Evolutionary conservation across 2,888 invertebrate species (phyloP).

Genomic region (Dyspetes luteomarginatus): DNA sequence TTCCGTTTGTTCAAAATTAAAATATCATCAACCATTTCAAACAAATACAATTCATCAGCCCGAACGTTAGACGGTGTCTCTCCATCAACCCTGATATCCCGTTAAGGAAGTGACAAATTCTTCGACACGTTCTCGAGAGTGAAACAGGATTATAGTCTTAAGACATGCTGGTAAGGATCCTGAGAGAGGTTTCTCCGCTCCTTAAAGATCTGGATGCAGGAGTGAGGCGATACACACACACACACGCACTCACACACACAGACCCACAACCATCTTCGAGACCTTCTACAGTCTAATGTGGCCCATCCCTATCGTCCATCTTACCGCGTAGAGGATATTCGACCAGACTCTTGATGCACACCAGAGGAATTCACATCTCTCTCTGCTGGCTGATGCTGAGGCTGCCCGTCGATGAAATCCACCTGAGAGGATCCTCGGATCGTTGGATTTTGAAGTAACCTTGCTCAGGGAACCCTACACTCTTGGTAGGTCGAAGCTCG

Average conservation of each 20-base stretch:
- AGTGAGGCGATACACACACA: constrained; percentile 6
- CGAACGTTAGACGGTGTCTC: constrained; percentile 15
- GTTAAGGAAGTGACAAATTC: constrained; percentile 63
- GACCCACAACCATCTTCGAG: constrained; percentile 49
- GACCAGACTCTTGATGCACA: constrained; percentile 57
- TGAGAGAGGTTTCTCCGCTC: constrained; percentile 33
- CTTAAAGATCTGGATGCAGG: too few relatives aligned
- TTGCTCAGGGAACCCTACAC: constrained; percentile 50
- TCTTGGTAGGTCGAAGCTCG: constrained; percentile 52
- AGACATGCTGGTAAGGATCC: constrained; percentile 54
- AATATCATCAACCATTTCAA: background rate
- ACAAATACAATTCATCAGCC: constrained; percentile 29
- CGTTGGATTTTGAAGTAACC: constrained; percentile 59
- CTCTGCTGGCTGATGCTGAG: too few relatives aligned
- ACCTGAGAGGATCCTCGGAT: constrained; percentile 44
- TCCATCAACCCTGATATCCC: constrained; percentile 50
- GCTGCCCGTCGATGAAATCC: too few relatives aligned
- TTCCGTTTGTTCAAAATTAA: background rate
- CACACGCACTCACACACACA: background rate
- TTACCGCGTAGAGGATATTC: constrained; percentile 55
- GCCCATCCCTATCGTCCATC: constrained; percentile 49
- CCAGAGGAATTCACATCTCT: too few relatives aligned
- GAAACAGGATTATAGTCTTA: constrained; percentile 65
- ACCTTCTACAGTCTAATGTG: constrained; percentile 49
- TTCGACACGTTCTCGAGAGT: constrained; percentile 64